Base-by-base conservation (phyloP, 2,888 invertebrate species). In the Drosophila yooni region DNA sequence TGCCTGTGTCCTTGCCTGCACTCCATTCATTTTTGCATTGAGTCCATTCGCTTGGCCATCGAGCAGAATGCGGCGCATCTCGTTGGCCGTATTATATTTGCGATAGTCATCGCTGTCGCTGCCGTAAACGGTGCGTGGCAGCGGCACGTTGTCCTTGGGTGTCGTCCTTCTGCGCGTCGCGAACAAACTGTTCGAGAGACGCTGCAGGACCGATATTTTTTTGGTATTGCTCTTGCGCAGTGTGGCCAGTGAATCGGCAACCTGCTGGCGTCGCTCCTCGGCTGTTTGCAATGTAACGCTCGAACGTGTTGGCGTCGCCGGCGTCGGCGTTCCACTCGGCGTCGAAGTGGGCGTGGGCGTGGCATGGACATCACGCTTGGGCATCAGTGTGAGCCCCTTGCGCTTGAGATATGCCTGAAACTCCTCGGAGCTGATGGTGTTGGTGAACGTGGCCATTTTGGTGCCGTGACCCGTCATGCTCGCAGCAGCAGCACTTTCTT, bases 381-480 rank as follows among this genome's bases (percentile, higher is more conserved):
- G 92, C 71, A 92, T 90, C 36, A 93, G 67, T 0, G 90, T 79
- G 3, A 93, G 76, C 1, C 93, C 93, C 62, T 93, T 93, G 70
- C 91, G 91, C 13, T 91, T 91, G 36, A 93, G 78, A 72, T 91
- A 93, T n/a, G 93, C 92, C 66, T 92, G 91, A 67, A 93, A 93
- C 69, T 93, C 93, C 54, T 90, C 91, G 8, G 93, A 93, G 54
- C 91, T 93, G 3, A 93, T 92, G 8, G 93, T 93, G 68, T 93
- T 93, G 38, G 93, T 93, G 51, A 93, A 92, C 1, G 91, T 91
- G 48, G 88, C 84, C 43, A 65, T 46, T 10, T 48, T 48, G 27
- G 25, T 40, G 29, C 25, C 50, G 33, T 56, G 54, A 56, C 51
- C 54, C 6, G 56, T 29, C 59, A 58, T 66, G 21, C 15, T 25